Percentiles rank a stretch among this genome's conserved stretches.
Conservation (phyloP, 2,797 vertebrate species). For the Oreochromis mossambicus region DNA sequence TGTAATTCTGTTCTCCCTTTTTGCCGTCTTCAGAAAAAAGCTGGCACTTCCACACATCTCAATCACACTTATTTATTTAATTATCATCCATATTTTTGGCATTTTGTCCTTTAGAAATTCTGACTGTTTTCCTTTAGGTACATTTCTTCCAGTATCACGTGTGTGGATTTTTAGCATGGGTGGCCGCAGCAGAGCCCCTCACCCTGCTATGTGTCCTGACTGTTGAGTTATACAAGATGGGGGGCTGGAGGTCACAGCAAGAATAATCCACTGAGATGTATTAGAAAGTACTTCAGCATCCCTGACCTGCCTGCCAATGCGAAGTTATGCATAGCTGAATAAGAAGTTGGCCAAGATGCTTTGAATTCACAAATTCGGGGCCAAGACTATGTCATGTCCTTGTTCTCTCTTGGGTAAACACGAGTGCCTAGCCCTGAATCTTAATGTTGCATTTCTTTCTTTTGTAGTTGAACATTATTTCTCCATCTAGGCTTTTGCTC, state of each 20-base stretch:
- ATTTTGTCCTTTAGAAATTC: background rate
- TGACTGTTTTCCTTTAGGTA: background rate
- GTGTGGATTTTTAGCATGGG: background rate
- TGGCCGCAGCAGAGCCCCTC: background rate
- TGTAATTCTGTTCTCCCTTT: slow-evolving; percentile 40
- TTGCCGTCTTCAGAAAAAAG: slow-evolving; percentile 30
- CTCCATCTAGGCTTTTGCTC: slow-evolving; percentile 8
- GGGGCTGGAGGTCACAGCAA: slow-evolving; percentile 32
- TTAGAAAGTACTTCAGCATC: slow-evolving; percentile 31
- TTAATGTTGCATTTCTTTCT: slow-evolving; percentile 23
- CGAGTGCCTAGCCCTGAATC: slow-evolving; percentile 26
- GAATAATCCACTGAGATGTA: slow-evolving; percentile 28
- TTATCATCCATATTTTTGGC: background rate
- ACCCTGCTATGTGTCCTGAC: background rate
- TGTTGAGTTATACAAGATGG: slow-evolving; percentile 15
- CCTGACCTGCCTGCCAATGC: slow-evolving; percentile 26
- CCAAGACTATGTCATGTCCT: slow-evolving; percentile 43
- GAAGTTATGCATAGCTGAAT: slow-evolving; percentile 43
- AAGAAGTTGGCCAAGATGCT: slow-evolving; percentile 35
- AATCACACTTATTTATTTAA: slow-evolving; percentile 5
- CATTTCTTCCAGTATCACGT: background rate
- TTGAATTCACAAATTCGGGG: slow-evolving; percentile 42
- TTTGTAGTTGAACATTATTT: slow-evolving; percentile 24
- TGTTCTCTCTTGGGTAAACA: slow-evolving; percentile 48
- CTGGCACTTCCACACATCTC: slow-evolving; percentile 1